These are phyloP conservation scores for Taphrorychus bicolor DNA, from an alignment of 2,888 invertebrate species.

Conservation along the genomic window DNA sequence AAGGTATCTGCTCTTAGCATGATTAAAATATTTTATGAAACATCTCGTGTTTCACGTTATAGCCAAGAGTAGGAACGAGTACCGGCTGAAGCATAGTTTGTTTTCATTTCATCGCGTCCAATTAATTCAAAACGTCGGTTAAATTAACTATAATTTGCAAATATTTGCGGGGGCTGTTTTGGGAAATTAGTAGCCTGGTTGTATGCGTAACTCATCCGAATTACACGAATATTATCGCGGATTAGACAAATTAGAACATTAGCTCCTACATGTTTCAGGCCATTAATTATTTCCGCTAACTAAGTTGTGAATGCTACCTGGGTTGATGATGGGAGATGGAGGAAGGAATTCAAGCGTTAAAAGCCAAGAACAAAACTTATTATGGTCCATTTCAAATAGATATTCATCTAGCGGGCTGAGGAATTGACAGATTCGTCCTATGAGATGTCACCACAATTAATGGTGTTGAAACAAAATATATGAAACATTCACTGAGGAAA, in stretches of 20 bases:
- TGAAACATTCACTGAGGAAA: too few species aligned
- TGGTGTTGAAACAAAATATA: too few species aligned
- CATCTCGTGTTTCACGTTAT: too few species aligned
- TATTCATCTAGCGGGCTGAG: too few species aligned
- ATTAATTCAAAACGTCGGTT: not conserved
- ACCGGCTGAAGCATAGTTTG: not conserved
- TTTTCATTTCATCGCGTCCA: not conserved
- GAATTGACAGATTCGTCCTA: too few species aligned
- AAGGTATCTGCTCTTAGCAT: not conserved
- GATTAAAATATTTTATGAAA: not conserved
- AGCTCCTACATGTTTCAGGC: not conserved
- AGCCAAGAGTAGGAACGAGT: not conserved
- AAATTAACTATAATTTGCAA: not conserved
- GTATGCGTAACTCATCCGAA: not conserved
- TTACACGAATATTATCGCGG: not conserved
- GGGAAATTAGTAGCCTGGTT: not conserved
- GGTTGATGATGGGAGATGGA: not conserved
- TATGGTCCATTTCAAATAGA: too few species aligned
- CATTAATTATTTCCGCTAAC: not conserved
- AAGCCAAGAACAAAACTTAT: too few species aligned
- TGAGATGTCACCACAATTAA: too few species aligned
- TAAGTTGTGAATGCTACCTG: not conserved
- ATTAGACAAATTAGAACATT: not conserved
- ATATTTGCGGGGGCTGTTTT: not conserved
- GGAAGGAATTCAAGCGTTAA: not conserved